Evolutionary conservation across 2,888 invertebrate species (phyloP).

Genomic region (Choreutis nemorana): DNA sequence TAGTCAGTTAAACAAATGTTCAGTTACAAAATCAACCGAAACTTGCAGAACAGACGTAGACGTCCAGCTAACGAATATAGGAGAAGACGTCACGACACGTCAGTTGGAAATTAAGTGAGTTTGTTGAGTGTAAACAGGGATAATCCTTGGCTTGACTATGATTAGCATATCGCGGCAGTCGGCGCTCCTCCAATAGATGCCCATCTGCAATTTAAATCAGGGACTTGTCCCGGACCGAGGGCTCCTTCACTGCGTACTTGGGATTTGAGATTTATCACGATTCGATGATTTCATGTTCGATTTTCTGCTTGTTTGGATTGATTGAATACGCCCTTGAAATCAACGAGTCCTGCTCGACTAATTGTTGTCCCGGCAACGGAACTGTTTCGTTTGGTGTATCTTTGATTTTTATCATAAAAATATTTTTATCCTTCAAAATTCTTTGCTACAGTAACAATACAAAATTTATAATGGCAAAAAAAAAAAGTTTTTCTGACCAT

Average conservation of each 20-base stretch:
- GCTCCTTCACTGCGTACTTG: conserved; percentile 56
- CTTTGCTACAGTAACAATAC: too few species aligned
- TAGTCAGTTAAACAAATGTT: too few species aligned
- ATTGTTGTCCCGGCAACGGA: too few species aligned
- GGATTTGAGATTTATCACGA: conserved; percentile 62
- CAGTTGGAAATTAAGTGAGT: conserved; percentile 62
- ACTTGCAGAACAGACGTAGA: too few species aligned
- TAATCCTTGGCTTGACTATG: conserved; percentile 65
- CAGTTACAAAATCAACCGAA: too few species aligned
- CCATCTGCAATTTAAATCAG: conserved; percentile 66
- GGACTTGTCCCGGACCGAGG: conserved; percentile 53
- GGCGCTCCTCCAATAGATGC: conserved; percentile 53
- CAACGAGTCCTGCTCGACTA: too few species aligned
- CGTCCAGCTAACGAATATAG: conserved; percentile 29
- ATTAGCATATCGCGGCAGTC: conserved; percentile 66
- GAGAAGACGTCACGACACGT: conserved; percentile 51
- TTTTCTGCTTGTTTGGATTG: conserved; percentile 60
- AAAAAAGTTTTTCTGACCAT: too few species aligned
- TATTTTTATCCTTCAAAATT: too few species aligned
- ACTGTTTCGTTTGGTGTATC: too few species aligned
- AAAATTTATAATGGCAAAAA: too few species aligned
- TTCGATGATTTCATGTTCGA: conserved; percentile 62
- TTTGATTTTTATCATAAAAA: too few species aligned
- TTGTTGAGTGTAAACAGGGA: conserved; percentile 67
- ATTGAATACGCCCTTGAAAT: conserved; percentile 52